phyloP scores from a whole-genome alignment of 30 jellyfish, hydroid and myxozoan species.

The Hydra vulgaris region DNA sequence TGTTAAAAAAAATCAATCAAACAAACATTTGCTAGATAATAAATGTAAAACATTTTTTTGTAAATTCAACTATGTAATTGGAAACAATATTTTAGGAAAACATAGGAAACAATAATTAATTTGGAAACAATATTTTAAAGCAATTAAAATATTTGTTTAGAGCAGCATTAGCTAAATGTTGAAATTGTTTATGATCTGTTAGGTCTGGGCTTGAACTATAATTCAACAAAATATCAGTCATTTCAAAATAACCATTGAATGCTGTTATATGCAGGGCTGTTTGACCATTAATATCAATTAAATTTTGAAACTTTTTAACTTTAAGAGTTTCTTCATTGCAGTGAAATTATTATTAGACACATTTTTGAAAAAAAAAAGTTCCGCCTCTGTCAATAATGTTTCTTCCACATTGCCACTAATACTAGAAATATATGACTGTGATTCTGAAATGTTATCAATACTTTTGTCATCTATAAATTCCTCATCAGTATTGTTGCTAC shows the following conservation, averaged over 20 bases:
- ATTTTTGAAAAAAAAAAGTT: too few species aligned
- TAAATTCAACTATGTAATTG: background rate
- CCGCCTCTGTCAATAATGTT: background rate
- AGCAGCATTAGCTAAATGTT: constrained; percentile 47
- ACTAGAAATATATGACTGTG: background rate
- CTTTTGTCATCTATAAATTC: background rate
- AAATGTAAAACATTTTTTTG: background rate
- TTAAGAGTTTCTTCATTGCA: background rate
- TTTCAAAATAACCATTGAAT: constrained; percentile 19
- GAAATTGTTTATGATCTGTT: constrained; percentile 19
- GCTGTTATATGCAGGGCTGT: constrained; percentile 53
- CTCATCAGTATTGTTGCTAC: background rate
- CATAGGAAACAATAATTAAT: too few species aligned
- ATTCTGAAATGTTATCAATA: background rate
- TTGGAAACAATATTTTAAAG: background rate
- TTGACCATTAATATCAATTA: constrained; percentile 20
- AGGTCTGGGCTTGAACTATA: constrained; percentile 31
- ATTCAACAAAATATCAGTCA: constrained; percentile 26
- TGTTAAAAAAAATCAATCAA: background rate
- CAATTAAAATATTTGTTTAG: constrained; percentile 40
- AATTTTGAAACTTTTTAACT: background rate
- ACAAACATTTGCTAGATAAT: background rate
- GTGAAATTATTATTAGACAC: background rate
- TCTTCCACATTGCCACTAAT: background rate
- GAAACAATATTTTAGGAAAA: too few species aligned